Evolutionary conservation across 2,797 vertebrate species (phyloP).

Genomic region (Pyrocephalus nanus): DNA sequence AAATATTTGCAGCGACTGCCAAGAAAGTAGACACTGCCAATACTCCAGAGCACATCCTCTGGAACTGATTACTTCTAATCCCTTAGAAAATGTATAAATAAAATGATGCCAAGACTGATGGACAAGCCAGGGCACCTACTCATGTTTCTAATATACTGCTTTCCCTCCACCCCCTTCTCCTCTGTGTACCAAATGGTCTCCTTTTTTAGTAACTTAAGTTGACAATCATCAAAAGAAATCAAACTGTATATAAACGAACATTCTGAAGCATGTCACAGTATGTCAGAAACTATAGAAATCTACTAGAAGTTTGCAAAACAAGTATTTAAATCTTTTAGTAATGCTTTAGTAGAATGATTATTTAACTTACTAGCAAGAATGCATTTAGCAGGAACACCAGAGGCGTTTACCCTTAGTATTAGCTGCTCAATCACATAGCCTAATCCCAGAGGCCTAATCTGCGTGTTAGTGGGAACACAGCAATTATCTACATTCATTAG

Average conservation of each 20-base stretch:
- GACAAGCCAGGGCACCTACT: conserved; percentile 73
- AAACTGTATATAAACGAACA: conserved; percentile 66
- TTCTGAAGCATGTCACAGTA: conserved; percentile 69
- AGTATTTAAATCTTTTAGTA: conserved; percentile 66
- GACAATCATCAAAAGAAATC: conserved; percentile 78
- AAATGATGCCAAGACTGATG: conserved; percentile 72
- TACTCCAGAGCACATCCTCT: conserved; percentile 69
- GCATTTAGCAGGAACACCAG: conserved; percentile 60
- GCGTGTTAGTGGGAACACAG: conserved; percentile 59
- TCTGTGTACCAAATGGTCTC: conserved; percentile 67
- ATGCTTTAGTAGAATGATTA: conserved; percentile 52
- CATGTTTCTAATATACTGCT: conserved; percentile 72
- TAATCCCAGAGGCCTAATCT: conserved; percentile 72
- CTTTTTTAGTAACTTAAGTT: conserved; percentile 72
- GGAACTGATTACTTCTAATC: conserved; percentile 77
- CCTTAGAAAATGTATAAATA: conserved; percentile 74
- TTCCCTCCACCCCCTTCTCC: neutral
- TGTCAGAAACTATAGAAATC: conserved; percentile 70
- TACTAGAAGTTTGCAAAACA: conserved; percentile 54
- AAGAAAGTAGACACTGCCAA: conserved; percentile 70
- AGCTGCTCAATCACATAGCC: conserved; percentile 57
- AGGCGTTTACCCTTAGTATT: conserved; percentile 73
- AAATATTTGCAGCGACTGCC: conserved; percentile 68
- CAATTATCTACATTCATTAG: conserved; percentile 71
- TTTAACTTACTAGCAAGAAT: conserved; percentile 70